Percentiles rank a stretch among this genome's conserved stretches.
phyloP scores from a whole-genome alignment of 1,140 invertebrate species.

The Aporrectodea caliginosa region DNA sequence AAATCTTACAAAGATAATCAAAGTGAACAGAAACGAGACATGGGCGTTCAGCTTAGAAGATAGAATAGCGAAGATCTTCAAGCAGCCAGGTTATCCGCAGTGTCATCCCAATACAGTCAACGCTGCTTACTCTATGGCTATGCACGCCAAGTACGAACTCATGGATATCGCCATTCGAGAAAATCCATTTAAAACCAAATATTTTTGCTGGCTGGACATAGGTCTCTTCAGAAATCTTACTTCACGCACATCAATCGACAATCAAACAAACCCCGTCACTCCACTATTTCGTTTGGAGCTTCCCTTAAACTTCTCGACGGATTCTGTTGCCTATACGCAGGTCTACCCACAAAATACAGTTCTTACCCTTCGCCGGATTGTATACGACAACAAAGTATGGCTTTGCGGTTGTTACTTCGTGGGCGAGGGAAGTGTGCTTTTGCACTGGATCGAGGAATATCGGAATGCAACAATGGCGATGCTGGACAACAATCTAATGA shows the following conservation, averaged over 20 bases:
- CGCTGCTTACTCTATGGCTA: conserved; percentile 41
- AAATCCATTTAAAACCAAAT: conserved; percentile 22
- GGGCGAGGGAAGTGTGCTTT: conserved; percentile 6
- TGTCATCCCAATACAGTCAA: conserved; percentile 32
- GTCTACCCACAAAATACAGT: conserved; percentile 35
- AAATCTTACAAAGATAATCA: conserved; percentile 36
- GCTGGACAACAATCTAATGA: conserved; percentile 11
- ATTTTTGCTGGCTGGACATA: conserved; percentile 31
- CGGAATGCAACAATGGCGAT: conserved; percentile 8
- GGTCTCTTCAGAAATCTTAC: conserved; percentile 25
- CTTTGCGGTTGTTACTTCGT: conserved; percentile 38
- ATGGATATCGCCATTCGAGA: neutral
- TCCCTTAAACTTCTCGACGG: conserved; percentile 40
- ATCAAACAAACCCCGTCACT: no score
- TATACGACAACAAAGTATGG: conserved; percentile 39
- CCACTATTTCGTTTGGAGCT: conserved; percentile 37
- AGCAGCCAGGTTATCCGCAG: conserved; percentile 40
- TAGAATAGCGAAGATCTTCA: conserved; percentile 37
- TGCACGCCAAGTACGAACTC: no score
- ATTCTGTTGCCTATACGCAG: conserved; percentile 41
- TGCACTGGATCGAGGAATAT: conserved; percentile 14
- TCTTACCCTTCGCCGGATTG: conserved; percentile 34
- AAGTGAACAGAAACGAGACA: conserved; percentile 36
- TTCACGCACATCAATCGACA: neutral
- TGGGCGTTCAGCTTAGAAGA: conserved; percentile 41